These are phyloP conservation scores for Urocyon cinereoargenteus DNA, from an alignment of 2,797 vertebrate genomes.

Conservation along the genomic window DNA sequence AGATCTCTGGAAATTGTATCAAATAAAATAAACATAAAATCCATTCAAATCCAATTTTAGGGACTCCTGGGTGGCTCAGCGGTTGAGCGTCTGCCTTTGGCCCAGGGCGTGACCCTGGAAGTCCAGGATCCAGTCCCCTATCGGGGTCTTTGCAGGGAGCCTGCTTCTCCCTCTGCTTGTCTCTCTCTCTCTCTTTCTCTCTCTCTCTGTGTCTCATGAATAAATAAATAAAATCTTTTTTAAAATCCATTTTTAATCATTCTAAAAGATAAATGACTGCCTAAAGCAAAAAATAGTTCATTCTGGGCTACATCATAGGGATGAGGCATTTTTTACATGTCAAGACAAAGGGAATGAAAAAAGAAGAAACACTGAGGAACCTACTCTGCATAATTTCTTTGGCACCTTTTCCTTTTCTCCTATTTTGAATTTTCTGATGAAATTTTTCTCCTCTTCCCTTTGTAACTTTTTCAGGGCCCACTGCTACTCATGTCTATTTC, in stretches of 20 bases:
- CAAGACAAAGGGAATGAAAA: slow-evolving; percentile 21
- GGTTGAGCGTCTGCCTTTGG: too few species aligned
- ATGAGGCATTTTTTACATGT: neutral
- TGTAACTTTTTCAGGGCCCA: neutral
- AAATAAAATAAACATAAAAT: slow-evolving; percentile 46
- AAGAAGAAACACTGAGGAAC: neutral
- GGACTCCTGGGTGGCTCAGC: too few species aligned
- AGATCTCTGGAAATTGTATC: neutral
- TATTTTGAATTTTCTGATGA: neutral
- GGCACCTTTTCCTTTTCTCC: neutral
- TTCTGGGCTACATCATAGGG: neutral
- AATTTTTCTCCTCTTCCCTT: neutral
- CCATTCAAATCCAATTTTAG: neutral
- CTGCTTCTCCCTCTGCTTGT: too few species aligned
- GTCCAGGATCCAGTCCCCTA: too few species aligned
- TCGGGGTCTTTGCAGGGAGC: too few species aligned
- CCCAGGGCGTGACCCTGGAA: too few species aligned
- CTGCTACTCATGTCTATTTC: neutral
- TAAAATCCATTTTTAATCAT: neutral
- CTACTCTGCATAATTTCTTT: neutral
- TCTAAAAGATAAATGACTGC: slow-evolving; percentile 21
- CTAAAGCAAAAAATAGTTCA: slow-evolving; percentile 1
- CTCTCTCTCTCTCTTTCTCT: too few species aligned
- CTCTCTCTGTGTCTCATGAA: too few species aligned
- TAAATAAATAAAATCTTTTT: too few species aligned